A percentile compares a stretch with the other conserved stretches of the same genome.
phyloP scores from a whole-genome alignment of 2,113 vertebrate species.

The Platycercus adscitus region DNA sequence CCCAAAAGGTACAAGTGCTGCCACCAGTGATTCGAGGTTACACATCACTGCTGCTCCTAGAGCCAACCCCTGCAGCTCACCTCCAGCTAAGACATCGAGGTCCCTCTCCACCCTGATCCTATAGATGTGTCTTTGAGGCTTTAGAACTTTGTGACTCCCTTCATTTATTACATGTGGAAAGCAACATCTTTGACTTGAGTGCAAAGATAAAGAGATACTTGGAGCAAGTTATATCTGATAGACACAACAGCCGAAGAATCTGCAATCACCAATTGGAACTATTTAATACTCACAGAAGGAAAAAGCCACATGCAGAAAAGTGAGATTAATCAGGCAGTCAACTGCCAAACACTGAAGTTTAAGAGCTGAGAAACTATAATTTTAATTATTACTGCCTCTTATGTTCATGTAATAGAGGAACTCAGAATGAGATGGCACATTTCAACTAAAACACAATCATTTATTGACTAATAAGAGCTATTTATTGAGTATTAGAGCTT shows the following conservation, averaged over 20 bases:
- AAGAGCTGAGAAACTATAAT: conserved; percentile 13
- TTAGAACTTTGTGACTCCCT: neutral
- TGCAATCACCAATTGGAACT: neutral
- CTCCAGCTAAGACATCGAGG: neutral
- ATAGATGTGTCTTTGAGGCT: neutral
- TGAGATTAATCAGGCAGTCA: conserved; percentile 12
- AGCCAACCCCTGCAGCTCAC: neutral
- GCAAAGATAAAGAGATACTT: neutral
- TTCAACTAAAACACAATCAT: conserved; percentile 41
- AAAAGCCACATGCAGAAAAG: neutral
- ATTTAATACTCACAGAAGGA: neutral
- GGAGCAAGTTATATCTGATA: neutral
- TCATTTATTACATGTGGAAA: accelerated
- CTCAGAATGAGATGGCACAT: neutral
- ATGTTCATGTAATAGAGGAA: neutral
- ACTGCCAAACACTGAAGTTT: conserved; percentile 12
- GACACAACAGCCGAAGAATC: neutral
- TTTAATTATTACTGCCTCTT: conserved; percentile 7
- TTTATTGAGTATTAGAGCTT: no score
- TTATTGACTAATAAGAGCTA: neutral
- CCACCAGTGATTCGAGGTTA: accelerated
- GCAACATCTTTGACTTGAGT: neutral
- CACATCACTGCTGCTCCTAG: neutral
- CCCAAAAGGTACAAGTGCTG: neutral
- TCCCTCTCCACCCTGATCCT: neutral